phyloP scores from a whole-genome alignment of 1,140 invertebrate species.

The Cotesia typhae region DNA sequence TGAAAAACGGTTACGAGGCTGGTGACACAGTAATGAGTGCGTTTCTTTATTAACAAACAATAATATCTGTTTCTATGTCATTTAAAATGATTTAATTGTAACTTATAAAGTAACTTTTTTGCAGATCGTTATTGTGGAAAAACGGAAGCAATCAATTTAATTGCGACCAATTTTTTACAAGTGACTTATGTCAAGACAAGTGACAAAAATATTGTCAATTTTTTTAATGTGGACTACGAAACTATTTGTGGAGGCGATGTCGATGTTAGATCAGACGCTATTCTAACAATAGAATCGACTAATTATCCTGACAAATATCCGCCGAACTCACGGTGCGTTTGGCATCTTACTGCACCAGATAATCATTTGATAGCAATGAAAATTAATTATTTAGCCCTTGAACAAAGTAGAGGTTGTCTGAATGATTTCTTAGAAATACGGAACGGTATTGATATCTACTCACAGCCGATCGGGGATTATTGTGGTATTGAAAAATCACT shows the following conservation, averaged over 20 bases:
- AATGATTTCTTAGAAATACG: constrained; percentile 95
- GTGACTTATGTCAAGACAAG: constrained; percentile 81
- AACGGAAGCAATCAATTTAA: constrained; percentile 75
- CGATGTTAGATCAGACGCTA: constrained; percentile 72
- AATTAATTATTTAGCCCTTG: constrained; percentile 88
- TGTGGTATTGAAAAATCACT: constrained; percentile 95
- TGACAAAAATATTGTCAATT: constrained; percentile 72
- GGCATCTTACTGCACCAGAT: constrained; percentile 90
- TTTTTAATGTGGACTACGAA: constrained; percentile 85
- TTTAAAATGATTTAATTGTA: no score
- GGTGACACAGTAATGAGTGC: constrained; percentile 80
- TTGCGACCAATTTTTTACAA: constrained; percentile 80
- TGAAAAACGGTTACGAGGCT: constrained; percentile 93
- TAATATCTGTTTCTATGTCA: not conserved
- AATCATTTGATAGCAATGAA: constrained; percentile 84
- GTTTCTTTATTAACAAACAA: not conserved
- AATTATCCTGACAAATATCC: constrained; percentile 98
- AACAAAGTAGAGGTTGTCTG: constrained; percentile 97
- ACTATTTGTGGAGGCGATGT: constrained; percentile 95
- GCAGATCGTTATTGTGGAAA: no score
- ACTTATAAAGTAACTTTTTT: no score
- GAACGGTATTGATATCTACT: constrained; percentile 80
- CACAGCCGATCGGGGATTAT: constrained; percentile 88
- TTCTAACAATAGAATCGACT: constrained; percentile 90
- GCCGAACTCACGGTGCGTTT: constrained; percentile 94